Evolutionary conservation across 1,140 invertebrate species (phyloP).

Genomic region (Cydia strobilella): DNA sequence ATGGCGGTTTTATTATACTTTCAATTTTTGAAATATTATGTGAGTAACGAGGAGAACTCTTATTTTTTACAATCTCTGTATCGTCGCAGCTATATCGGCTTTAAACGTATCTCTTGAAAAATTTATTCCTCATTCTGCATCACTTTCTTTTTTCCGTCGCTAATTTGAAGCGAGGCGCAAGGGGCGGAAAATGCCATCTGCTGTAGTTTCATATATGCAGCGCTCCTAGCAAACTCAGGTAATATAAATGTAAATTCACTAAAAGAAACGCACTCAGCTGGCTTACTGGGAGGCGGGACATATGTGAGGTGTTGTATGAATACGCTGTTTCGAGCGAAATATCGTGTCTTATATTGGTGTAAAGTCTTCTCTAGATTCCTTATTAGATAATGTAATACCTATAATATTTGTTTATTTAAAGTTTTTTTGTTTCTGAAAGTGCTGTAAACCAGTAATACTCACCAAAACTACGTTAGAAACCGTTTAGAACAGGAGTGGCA

Average conservation of each 20-base stretch:
- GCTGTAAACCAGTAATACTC: no score
- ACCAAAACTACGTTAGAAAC: no score
- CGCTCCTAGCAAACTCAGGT: conserved; percentile 45
- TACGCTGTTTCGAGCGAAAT: not conserved
- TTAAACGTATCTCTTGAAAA: not conserved
- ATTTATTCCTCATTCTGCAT: not conserved
- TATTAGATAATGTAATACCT: not conserved
- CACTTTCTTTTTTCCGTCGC: not conserved
- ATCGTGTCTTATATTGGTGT: not conserved
- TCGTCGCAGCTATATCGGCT: not conserved
- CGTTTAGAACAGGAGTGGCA: no score
- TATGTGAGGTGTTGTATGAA: conserved; percentile 7
- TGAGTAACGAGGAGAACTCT: not conserved
- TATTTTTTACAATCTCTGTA: not conserved
- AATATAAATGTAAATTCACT: conserved; percentile 62
- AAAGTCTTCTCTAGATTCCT: not conserved
- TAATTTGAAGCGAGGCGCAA: conserved; percentile 37
- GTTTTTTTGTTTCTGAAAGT: no score
- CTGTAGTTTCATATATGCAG: conserved; percentile 41
- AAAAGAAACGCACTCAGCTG: conserved; percentile 46
- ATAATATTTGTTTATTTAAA: no score
- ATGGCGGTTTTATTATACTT: no score
- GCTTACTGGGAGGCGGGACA: conserved; percentile 28
- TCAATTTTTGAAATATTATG: no score
- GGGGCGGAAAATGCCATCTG: conserved; percentile 43